Base-by-base conservation (phyloP, 2,113 vertebrate species). In the Syngnathus floridae region DNA sequence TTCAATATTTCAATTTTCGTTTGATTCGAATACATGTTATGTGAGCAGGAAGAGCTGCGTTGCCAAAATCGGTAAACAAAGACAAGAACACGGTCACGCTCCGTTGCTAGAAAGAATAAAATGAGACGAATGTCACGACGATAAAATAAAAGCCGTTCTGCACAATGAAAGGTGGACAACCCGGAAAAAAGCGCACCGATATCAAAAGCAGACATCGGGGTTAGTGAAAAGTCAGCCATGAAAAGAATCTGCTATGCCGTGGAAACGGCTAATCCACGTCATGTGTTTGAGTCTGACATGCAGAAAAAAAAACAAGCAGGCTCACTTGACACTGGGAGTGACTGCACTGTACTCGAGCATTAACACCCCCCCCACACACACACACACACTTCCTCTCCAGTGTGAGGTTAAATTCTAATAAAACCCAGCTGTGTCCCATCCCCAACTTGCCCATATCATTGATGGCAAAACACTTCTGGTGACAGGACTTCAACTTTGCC, bases 241-340 rank as follows among this genome's bases (percentile, higher is more conserved):
- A 26, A 61, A 68, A 19, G 43, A 49, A 62, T 45, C 21, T 19
- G n/a, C 54, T 51, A 52, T 40, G 62, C 69, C 73, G 45, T 3
- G 45, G 48, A 51, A 72, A 54, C 69, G 69, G 71, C 59, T 85
- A 85, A 88, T 86, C 79, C 74, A 52, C 69, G 70, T 86, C 76
- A 83, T 81, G 79, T 80, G 84, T 77, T 35, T 9, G 3, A 72
- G 51, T 76, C 41, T 40, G 65, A 74, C 51, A 31, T 37, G 26
- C 58, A 56, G 38, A 43, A 70, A 4, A 40, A 31, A 43, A 22
- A 71, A 66, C 40, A 38, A 26, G 14, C 12, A 46, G 66, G 14
- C 56, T 61, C 36, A 12, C 52, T 8, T 36, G 26, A 38, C 26
- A 58, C 21, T 48, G 69, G 49, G 73, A 35, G 71, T 41, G 70